Evolutionary conservation across 1,140 invertebrate genomes (phyloP).

Genomic region (Drosophila kurseongensis): DNA sequence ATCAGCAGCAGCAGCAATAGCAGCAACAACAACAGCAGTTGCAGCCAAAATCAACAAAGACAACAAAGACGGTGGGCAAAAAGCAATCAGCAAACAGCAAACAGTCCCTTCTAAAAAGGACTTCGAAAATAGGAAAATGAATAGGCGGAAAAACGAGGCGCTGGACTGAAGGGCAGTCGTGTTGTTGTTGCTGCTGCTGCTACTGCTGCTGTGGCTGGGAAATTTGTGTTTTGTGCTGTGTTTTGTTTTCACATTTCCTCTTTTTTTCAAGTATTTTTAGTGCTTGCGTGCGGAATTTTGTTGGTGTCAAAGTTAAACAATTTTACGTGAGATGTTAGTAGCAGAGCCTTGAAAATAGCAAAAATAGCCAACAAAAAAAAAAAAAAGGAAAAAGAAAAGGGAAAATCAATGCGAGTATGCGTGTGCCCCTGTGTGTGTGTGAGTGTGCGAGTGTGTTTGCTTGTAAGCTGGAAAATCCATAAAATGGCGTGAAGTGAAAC

Average conservation of each 20-base stretch:
- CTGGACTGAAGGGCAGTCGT: neutral
- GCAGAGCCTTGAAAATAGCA: conserved; percentile 65
- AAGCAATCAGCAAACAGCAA: conserved; percentile 50
- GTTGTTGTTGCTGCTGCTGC: conserved; percentile 1
- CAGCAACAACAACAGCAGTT: neutral
- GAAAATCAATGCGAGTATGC: conserved; percentile 74
- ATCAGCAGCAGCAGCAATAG: neutral
- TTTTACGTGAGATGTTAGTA: conserved; percentile 64
- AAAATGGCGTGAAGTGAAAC: conserved; percentile 62
- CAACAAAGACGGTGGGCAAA: conserved; percentile 12
- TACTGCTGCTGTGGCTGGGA: conserved; percentile 18
- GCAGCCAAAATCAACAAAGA: conserved; percentile 12
- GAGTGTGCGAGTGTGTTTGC: conserved; percentile 6
- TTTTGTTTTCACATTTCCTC: conserved; percentile 14
- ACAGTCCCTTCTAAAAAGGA: conserved; percentile 40
- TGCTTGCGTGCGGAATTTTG: conserved; percentile 68
- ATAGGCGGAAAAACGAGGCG: conserved; percentile 6
- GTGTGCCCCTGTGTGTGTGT: conserved; percentile 20
- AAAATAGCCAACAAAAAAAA: conserved; percentile 27
- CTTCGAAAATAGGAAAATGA: conserved; percentile 22
- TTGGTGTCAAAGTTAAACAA: conserved; percentile 63
- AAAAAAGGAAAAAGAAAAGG: conserved; percentile 20
- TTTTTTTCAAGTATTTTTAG: conserved; percentile 63
- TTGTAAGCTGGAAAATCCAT: conserved; percentile 64
- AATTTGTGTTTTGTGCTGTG: conserved; percentile 29